A percentile compares a stretch with the other conserved stretches of the same genome.
These are phyloP conservation scores for Petrocephalus zakoni DNA, from an alignment of 2,113 vertebrate genomes.

Conservation along the genomic window DNA sequence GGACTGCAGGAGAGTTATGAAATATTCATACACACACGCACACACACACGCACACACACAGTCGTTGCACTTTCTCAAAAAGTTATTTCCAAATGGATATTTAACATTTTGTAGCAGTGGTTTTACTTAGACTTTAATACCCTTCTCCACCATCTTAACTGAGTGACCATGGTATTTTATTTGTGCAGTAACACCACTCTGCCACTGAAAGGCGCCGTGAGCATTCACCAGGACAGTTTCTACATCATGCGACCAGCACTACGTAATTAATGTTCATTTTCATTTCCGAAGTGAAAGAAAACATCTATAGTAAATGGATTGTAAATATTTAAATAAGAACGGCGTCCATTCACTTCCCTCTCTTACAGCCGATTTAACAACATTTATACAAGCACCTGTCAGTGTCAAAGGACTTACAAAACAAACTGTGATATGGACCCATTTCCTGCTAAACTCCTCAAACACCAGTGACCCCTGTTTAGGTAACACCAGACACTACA, in stretches of 20 bases:
- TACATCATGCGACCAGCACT: neutral
- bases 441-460: neutral
- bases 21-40: neutral
- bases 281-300: neutral
- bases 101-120: neutral
- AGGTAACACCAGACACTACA: neutral
- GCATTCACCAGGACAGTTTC: neutral
- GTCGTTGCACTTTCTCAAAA: neutral
- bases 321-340: conserved; percentile 8
- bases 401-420: neutral
- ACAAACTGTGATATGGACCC: neutral
- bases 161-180: neutral
- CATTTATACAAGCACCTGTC: neutral
- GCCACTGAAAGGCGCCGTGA: conserved; percentile 12
- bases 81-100: neutral
- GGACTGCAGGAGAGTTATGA: neutral
- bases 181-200: neutral
- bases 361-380: conserved; percentile 6
- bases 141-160: neutral
- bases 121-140: neutral
- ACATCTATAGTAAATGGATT: neutral
- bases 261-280: neutral
- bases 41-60: neutral
- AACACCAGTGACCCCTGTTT: neutral
- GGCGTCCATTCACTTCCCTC: neutral